These are phyloP conservation scores for Thecophora atra DNA, from an alignment of 2,888 invertebrate genomes.

Conservation along the genomic window DNA sequence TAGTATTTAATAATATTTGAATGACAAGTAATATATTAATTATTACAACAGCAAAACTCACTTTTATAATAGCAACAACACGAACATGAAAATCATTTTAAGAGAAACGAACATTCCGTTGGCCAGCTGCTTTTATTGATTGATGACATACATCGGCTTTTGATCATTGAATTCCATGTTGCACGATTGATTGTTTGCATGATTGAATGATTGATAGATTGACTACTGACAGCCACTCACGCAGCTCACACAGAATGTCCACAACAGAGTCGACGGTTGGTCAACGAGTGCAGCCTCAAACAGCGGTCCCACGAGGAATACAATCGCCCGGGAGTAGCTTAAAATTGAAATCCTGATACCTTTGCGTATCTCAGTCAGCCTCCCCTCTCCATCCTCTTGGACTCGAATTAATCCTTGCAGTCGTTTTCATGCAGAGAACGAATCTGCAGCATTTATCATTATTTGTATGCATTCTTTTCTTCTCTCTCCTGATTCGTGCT, in stretches of 20 bases:
- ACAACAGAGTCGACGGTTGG: conserved; percentile 1
- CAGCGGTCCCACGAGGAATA: not conserved
- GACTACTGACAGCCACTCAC: not conserved
- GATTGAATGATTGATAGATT: conserved; percentile 26
- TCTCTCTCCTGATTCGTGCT: too few species aligned
- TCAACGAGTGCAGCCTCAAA: not conserved
- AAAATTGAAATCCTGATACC: not conserved
- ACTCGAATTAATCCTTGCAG: too few species aligned
- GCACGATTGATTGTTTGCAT: conserved; percentile 24
- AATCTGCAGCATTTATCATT: too few species aligned
- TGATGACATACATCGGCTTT: not conserved
- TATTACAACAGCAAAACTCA: not conserved
- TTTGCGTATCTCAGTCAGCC: too few species aligned
- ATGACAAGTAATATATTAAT: not conserved
- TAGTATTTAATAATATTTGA: too few species aligned
- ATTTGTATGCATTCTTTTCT: too few species aligned
- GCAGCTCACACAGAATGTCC: not conserved
- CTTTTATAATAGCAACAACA: conserved; percentile 1
- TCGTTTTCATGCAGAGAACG: too few species aligned
- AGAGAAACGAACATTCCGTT: conserved; percentile 1
- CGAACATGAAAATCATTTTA: not conserved
- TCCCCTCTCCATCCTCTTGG: too few species aligned
- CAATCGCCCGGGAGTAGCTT: too few species aligned
- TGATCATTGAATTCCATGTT: conserved; percentile 18
- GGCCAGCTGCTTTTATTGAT: conserved; percentile 18